These are phyloP conservation scores for Capricornis sumatraensis DNA, from an alignment of 2,113 vertebrate genomes.

Conservation along the genomic window DNA sequence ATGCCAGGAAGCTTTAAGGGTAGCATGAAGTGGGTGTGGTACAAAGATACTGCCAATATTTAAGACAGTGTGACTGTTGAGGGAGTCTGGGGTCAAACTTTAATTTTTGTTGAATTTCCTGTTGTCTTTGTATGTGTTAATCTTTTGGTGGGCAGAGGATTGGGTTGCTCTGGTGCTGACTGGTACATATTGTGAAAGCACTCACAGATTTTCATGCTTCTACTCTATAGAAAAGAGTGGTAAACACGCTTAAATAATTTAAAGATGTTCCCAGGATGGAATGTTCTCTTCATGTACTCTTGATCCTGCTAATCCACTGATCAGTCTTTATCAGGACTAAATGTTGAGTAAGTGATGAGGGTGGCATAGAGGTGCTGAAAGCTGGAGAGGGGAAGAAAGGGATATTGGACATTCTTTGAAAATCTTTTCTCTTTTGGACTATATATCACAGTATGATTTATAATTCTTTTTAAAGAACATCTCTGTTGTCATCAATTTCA, in stretches of 20 bases:
- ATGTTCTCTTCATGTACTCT: constrained; percentile 56
- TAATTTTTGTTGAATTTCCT: constrained; percentile 56
- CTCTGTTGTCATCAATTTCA: neutral
- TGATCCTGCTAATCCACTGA: constrained; percentile 57
- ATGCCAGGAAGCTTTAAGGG: constrained; percentile 55
- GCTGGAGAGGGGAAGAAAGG: neutral
- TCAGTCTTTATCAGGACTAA: constrained; percentile 14
- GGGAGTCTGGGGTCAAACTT: constrained; percentile 14
- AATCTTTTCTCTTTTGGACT: neutral
- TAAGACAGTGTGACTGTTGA: constrained; percentile 43
- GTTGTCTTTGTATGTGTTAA: constrained; percentile 46
- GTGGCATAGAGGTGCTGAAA: constrained; percentile 37
- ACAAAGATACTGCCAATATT: constrained; percentile 22
- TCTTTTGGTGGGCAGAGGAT: constrained; percentile 52
- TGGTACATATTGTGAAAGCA: constrained; percentile 43
- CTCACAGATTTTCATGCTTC: constrained; percentile 42
- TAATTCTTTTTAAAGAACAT: constrained; percentile 24
- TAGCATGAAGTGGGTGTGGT: constrained; percentile 51
- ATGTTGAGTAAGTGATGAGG: constrained; percentile 18
- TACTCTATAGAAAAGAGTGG: constrained; percentile 29
- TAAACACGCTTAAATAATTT: constrained; percentile 60
- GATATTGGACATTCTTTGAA: neutral
- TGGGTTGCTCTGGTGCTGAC: constrained; percentile 39
- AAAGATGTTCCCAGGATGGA: constrained; percentile 64
- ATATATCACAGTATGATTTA: neutral